Base-by-base conservation (phyloP, 2,888 invertebrate species). In the Acronicta alni region DNA sequence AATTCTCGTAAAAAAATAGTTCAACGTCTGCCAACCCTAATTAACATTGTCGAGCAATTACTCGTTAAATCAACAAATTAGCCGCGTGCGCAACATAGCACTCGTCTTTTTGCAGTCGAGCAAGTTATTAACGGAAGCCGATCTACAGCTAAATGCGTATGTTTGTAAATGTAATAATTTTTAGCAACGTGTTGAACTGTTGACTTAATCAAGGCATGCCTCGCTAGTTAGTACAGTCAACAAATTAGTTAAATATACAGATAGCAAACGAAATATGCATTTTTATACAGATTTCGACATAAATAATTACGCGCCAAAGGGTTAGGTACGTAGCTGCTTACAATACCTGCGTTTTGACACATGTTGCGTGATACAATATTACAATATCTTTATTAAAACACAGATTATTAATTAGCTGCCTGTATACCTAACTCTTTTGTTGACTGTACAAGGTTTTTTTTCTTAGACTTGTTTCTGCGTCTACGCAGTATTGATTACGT, bases 61-160 rank as follows among this genome's bases (percentile, higher is more conserved):
- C 86, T 79, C 81, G 83, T 83, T 85, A 88, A 85, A 88, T 88
- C 84, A 90, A 91, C 92, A 90, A 90, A 91, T 91, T 87, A 83
- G 82, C 82, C 77, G 82, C 82, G 82, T 17, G 67, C 83, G 83
- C 70, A 85, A 82, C 84, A 84, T 59, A 73, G 55, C 73, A 83
- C 80, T 83, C 85, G 89, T 89, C 89, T 84, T 89, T 88, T 91
- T 90, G 86, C 72, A 70, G 68, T 74, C 56, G 55, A 14, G 54
- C 42, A 59, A 60, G 65, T 63, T 69, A 74, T 74, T 61, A 80
- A 75, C 76, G 75, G 72, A 69, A 72, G 63, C 74, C 66, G 67
- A 72, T 60, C 59, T 47, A 52, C 20, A 26, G 54, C 73, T 72
- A 71, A 71, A 67, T 53, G 30, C 42, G 59, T 54, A 45, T 78